phyloP scores from a whole-genome alignment of 2,888 invertebrate species.

The Erpobdella octoculata region DNA sequence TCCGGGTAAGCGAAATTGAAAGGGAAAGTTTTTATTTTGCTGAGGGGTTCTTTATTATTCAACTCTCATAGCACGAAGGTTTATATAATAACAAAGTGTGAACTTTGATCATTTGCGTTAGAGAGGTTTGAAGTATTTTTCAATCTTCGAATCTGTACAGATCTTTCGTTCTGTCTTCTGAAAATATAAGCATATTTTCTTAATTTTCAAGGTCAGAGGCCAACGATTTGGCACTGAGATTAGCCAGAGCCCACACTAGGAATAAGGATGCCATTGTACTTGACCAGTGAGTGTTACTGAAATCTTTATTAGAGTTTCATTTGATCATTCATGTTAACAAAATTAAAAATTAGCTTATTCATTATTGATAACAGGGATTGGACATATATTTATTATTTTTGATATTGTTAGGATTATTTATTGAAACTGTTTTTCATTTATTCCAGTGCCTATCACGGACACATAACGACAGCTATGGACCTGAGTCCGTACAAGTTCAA shows the following conservation, averaged over 20 bases:
- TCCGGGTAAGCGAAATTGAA: slow-evolving; percentile 79
- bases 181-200: too few species aligned
- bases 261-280: slow-evolving; percentile 81
- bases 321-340: background rate
- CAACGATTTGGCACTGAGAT: slow-evolving; percentile 86
- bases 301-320: background rate
- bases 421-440: background rate
- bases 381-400: background rate
- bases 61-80: too few species aligned
- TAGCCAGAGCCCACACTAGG: slow-evolving; percentile 79
- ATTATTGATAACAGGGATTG: background rate
- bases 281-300: slow-evolving; percentile 76
- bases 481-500: slow-evolving; percentile 97
- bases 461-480: slow-evolving; percentile 87
- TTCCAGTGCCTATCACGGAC: slow-evolving; percentile 95
- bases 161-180: too few species aligned
- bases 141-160: background rate
- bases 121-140: too few species aligned
- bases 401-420: slow-evolving; percentile 1
- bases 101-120: too few species aligned
- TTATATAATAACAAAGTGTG: too few species aligned
- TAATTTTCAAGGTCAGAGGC: slow-evolving; percentile 88
- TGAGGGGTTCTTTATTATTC: too few species aligned
- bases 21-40: too few species aligned
- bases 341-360: background rate